Evolutionary conservation across 2,113 vertebrate genomes (phyloP).

Genomic region (Etheostoma spectabile): DNA sequence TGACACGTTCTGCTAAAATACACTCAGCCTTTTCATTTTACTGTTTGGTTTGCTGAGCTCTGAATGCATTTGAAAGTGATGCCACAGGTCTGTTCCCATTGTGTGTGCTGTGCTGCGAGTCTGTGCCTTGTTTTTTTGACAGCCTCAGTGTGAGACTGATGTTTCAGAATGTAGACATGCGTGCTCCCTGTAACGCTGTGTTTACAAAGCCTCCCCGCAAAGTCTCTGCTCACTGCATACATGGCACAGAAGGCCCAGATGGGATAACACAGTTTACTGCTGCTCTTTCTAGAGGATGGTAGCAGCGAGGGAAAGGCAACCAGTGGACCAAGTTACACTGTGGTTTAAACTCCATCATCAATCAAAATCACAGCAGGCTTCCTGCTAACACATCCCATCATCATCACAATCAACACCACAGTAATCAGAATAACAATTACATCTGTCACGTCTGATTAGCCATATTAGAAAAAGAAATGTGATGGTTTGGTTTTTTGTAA

Average conservation of each 20-base stretch:
- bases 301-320: conserved; percentile 25
- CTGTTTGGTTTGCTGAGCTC: conserved; percentile 60
- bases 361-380: neutral
- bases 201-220: conserved; percentile 78
- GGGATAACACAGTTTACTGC: conserved; percentile 60
- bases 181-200: conserved; percentile 72
- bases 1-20: conserved; percentile 53
- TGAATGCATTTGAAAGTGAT: conserved; percentile 76
- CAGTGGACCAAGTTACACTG: conserved; percentile 25
- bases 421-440: neutral
- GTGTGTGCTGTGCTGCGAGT: conserved; percentile 62
- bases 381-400: neutral
- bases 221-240: conserved; percentile 60
- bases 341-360: conserved; percentile 4
- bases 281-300: conserved; percentile 57
- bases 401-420: neutral
- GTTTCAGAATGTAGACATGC: conserved; percentile 75
- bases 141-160: conserved; percentile 80
- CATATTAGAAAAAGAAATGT: neutral
- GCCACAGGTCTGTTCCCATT: conserved; percentile 72
- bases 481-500: no score
- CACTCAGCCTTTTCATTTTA: conserved; percentile 49
- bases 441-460: neutral
- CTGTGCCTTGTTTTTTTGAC: conserved; percentile 71
- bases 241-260: conserved; percentile 68